These are phyloP conservation scores for Rhynchonycteris naso DNA, from an alignment of 2,797 vertebrate genomes.

Conservation along the genomic window DNA sequence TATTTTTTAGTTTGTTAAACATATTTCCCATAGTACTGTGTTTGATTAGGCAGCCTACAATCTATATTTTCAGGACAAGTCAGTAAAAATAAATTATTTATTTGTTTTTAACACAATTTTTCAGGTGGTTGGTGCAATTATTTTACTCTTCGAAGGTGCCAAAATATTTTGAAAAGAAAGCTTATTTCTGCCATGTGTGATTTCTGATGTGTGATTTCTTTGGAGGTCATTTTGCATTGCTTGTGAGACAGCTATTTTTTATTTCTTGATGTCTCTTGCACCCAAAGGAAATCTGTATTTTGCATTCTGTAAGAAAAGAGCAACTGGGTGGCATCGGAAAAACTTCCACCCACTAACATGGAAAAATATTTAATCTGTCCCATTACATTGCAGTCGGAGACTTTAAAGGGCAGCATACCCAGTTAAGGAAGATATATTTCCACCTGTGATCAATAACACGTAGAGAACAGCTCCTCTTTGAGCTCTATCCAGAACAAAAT, in stretches of 20 bases:
- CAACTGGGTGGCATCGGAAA: slow-evolving; percentile 77
- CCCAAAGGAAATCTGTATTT: slow-evolving; percentile 80
- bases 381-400: slow-evolving; percentile 74
- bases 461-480: slow-evolving; percentile 78
- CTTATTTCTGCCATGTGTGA: slow-evolving; percentile 76
- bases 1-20: slow-evolving; percentile 59
- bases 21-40: slow-evolving; percentile 34
- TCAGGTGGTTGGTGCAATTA: slow-evolving; percentile 65
- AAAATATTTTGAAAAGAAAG: slow-evolving; percentile 77
- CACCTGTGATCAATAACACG: slow-evolving; percentile 79
- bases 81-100: slow-evolving; percentile 49
- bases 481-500: slow-evolving; percentile 70
- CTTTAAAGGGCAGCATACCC: slow-evolving; percentile 79
- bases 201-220: slow-evolving; percentile 78
- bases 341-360: slow-evolving; percentile 78
- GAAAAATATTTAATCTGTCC: slow-evolving; percentile 80
- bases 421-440: slow-evolving; percentile 79
- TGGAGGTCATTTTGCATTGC: slow-evolving; percentile 78
- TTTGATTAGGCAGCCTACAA: slow-evolving; percentile 12
- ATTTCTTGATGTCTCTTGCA: slow-evolving; percentile 80
- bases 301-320: slow-evolving; percentile 81
- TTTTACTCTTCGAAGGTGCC: slow-evolving; percentile 74
- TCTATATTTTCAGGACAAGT: slow-evolving; percentile 35
- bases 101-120: slow-evolving; percentile 60
- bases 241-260: slow-evolving; percentile 79